phyloP scores from a whole-genome alignment of 2,113 vertebrate genomes.

The Cyanoliseus patagonus region DNA sequence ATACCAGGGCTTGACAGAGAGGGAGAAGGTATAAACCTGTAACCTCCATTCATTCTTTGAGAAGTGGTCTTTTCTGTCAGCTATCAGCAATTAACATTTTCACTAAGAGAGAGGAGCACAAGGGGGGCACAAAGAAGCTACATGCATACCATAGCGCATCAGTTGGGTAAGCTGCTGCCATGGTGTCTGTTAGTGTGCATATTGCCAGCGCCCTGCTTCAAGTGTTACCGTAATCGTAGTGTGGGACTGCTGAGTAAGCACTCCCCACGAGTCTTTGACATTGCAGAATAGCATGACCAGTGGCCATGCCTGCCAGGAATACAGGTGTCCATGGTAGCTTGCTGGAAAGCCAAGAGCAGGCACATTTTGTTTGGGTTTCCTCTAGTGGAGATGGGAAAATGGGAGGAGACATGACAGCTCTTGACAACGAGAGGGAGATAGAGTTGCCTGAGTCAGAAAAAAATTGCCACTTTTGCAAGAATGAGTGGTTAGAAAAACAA shows the following conservation, averaged over 20 bases:
- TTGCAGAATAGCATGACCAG: too few species aligned
- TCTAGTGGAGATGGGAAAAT: not conserved
- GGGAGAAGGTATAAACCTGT: not conserved
- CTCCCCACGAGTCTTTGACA: accelerated
- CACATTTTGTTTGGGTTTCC: not conserved
- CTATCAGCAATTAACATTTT: not conserved
- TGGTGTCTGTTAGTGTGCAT: accelerated
- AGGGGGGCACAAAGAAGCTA: not conserved
- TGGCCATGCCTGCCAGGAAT: not conserved
- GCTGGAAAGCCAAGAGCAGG: not conserved
- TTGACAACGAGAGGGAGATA: not conserved
- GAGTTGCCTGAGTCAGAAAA: not conserved
- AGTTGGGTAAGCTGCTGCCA: not conserved
- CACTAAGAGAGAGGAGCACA: not conserved
- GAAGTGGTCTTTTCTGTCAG: not conserved
- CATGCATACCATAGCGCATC: accelerated
- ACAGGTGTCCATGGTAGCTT: too few species aligned
- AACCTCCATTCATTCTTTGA: not conserved
- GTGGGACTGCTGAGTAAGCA: not conserved
- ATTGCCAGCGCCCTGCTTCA: not conserved
- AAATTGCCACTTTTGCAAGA: conserved; percentile 6
- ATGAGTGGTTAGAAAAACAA: conserved; percentile 38
- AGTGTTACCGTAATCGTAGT: too few species aligned
- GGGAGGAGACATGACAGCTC: not conserved
- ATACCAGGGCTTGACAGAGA: not conserved